A percentile compares a stretch with the other conserved stretches of the same genome.
Conservation (phyloP, 2,888 invertebrate genomes). For the Andricus quercusramuli region DNA sequence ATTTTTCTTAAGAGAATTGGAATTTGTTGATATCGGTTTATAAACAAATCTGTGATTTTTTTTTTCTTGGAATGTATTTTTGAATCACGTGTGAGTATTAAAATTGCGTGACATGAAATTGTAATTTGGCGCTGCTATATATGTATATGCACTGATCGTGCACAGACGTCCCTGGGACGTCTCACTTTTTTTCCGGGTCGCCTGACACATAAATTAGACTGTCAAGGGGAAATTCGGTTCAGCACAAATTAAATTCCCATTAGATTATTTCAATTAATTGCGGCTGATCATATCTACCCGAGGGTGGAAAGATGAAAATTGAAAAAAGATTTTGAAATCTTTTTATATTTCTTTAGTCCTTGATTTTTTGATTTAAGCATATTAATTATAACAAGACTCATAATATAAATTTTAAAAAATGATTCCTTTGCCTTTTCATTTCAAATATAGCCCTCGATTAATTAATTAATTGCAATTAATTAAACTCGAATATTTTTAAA, state of each 20-base stretch:
- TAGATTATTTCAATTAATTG: conserved; percentile 7
- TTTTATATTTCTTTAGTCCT: background rate
- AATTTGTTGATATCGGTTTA: background rate
- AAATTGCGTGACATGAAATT: conserved; percentile 35
- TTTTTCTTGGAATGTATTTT: background rate
- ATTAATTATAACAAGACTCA: conserved; percentile 4
- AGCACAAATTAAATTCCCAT: background rate
- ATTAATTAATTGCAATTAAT: conserved; percentile 11
- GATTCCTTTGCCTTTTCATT: background rate
- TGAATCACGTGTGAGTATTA: conserved; percentile 4
- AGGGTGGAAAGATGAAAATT: background rate
- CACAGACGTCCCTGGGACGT: conserved; percentile 33
- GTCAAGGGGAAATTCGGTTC: conserved; percentile 6
- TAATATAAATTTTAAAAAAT: conserved; percentile 16
- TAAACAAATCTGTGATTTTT: background rate
- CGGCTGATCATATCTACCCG: background rate
- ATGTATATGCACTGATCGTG: conserved; percentile 8
- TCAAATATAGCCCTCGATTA: background rate
- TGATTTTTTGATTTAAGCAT: background rate
- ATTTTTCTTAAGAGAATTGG: background rate
- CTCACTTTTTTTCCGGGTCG: conserved; percentile 33
- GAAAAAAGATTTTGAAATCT: background rate
- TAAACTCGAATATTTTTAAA: background rate
- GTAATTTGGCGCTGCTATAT: conserved; percentile 15
- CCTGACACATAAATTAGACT: conserved; percentile 29